A percentile compares a stretch with the other conserved stretches of the same genome.
phyloP scores from a whole-genome alignment of 2,888 invertebrate genomes.

The Caenorhabditis doughertyi region DNA sequence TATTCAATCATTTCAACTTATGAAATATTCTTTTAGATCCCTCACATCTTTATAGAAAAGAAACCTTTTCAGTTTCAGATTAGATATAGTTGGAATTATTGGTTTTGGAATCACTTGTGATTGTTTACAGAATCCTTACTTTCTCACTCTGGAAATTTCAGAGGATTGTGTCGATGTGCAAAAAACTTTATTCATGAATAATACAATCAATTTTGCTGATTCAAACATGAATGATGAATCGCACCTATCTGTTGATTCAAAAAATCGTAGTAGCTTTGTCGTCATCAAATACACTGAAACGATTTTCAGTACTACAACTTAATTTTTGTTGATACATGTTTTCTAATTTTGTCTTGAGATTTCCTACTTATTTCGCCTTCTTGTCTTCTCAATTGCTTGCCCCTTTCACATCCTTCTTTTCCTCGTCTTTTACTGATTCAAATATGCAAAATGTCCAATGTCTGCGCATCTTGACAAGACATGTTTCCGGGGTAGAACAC shows the following conservation, averaged over 20 bases:
- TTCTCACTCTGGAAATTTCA: not conserved
- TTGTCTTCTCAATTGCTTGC: conserved; percentile 25
- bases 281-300: no score
- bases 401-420: not conserved
- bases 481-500: conserved; percentile 45
- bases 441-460: conserved; percentile 46
- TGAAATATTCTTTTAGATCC: not conserved
- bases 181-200: no score
- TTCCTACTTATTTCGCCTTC: conserved; percentile 11
- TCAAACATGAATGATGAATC: no score
- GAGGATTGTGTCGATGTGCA: no score
- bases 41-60: no score
- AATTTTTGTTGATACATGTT: not conserved
- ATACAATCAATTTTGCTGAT: no score
- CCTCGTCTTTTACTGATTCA: conserved; percentile 28
- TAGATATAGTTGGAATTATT: no score
- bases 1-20: not conserved
- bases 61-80: no score
- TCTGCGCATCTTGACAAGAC: conserved; percentile 18
- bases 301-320: no score
- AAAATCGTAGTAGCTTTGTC: not conserved
- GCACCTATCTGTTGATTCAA: no score
- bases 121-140: conserved; percentile 10
- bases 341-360: conserved; percentile 42
- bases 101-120: no score